Evolutionary conservation across 30 jellyfish, hydroid and myxozoan species (phyloP), one percentile per base, ranked within the genome.

Genomic region (Rhopilema esculentum): DNA sequence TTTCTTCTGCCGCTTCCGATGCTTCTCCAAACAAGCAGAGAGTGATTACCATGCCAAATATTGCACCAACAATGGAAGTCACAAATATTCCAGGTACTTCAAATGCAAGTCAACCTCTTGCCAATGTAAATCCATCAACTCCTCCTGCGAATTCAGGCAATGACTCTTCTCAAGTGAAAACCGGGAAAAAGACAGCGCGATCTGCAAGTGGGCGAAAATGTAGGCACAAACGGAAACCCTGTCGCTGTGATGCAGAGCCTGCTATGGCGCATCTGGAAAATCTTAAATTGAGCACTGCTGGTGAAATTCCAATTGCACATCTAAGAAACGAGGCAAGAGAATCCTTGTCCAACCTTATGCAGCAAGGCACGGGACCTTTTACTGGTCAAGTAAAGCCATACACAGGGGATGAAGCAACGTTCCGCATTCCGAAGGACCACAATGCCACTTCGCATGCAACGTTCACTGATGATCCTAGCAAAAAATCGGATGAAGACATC

Each of bases 201-300:
- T 40, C 84, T 9, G 4, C 69, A 33, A 73, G 40, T 33, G 51
- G 84, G 17, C 21, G 49, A 20, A 83, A 83, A 62, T 83, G 91
- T 76, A 69, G 75, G 65, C 91, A 83, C 51, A 83, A 83, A 30
- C 71, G 91, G 30, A 69, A 75, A 29, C 91, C 91, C 25, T 83
- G 91, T 70, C 74, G 75, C 6, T 83, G 91, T 31, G 91, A 83
- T 28, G 22, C 52, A 22, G 77, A 61, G 21, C 79, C 85, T 19
- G 80, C 72, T 27, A 28, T 40, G 26, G 81, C 82, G 0, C 8
- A 40, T 21, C 18, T 80, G 18, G 63, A 64, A 25, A 17, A 64
- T 57, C 82, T 22, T 15, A 66, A 66, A 19, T 7, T 28, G 9
- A 22, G 16, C 16, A 71, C 12, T 0, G 23, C 0, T 16, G 82